Evolutionary conservation across 2,888 invertebrate species (phyloP), one percentile per base, ranked within the genome.

Genomic region (Epinotia ramella): DNA sequence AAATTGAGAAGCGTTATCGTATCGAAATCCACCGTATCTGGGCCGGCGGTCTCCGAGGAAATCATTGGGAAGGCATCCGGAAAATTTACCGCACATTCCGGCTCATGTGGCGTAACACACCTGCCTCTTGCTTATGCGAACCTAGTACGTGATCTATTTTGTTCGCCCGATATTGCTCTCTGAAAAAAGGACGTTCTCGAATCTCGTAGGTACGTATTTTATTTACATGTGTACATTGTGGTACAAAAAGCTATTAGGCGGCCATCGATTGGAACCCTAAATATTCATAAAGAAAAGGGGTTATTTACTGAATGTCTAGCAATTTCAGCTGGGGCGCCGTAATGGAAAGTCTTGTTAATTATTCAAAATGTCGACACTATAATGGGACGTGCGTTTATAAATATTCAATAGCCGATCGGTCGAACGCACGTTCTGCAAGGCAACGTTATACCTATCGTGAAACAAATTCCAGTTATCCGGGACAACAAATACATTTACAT

Each of bases 61-160:
- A 96, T 96, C 96, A 96, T 96, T 95, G 96, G 95, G 95, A 96
- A 96, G 96, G 96, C 96, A 96, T 95, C 96, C 95, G 95, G 95
- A 95, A 95, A 95, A 95, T 95, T 95, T 95, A 95, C 95, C 94
- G 94, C 94, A 91, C 91, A 91, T 91, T 92, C 92, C 89, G 87
- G 86, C 88, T 91, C 89, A 89, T 88, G 90, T 89, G 88, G 89
- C 89, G 91, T 86, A 88, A 91, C 89, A 87, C 91, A 92, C 93
- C 94, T 93, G 93, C 89, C 89, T 87, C 85, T 88, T 89, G 89
- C 88, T 88, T 89, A 88, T 89, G 88, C 88, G 86, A 82, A 81
- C 87, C 88, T 88, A 82, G 88, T 90, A 91, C 91, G 91, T 91
- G 91, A 91, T 89, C 87, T 90, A 89, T 90, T 90, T 88, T 85